Percentiles rank a stretch among this genome's conserved stretches.
phyloP scores from a whole-genome alignment of 2,113 vertebrate species.

The Prunella fulvescens region DNA sequence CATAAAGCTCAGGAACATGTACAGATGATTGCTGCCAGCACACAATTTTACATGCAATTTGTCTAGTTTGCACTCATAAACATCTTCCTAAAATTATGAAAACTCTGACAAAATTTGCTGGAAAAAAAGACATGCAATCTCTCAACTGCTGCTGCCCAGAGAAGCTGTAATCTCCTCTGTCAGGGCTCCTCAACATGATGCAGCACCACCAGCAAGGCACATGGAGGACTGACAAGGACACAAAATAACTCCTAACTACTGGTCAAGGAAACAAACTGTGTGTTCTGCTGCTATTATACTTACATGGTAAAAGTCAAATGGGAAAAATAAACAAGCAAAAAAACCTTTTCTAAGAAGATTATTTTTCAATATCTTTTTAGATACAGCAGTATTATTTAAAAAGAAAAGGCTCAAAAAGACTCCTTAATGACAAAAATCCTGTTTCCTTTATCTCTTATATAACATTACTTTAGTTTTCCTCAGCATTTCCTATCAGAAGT shows the following conservation, averaged over 20 bases:
- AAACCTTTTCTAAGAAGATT: background rate
- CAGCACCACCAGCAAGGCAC: background rate
- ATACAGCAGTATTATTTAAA: background rate
- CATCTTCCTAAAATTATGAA: background rate
- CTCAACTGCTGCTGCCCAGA: background rate
- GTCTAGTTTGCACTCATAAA: background rate
- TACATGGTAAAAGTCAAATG: background rate
- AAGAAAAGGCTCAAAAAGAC: background rate
- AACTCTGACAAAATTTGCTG: background rate
- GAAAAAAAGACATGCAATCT: background rate
- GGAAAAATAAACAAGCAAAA: background rate
- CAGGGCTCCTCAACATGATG: background rate
- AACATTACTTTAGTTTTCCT: background rate
- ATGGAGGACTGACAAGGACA: background rate
- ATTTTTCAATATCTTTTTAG: background rate
- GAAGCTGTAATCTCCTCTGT: background rate
- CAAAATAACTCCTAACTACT: background rate
- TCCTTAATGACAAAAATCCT: background rate
- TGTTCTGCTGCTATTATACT: background rate
- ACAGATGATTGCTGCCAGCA: background rate
- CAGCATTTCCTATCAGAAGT: background rate
- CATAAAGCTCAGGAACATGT: background rate
- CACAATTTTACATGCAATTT: background rate
- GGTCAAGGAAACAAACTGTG: background rate
- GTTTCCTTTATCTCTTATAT: background rate